Evolutionary conservation across 2,113 vertebrate species (phyloP), one percentile per base, ranked within the genome.

Genomic region (Chaetorhynchus papuensis): DNA sequence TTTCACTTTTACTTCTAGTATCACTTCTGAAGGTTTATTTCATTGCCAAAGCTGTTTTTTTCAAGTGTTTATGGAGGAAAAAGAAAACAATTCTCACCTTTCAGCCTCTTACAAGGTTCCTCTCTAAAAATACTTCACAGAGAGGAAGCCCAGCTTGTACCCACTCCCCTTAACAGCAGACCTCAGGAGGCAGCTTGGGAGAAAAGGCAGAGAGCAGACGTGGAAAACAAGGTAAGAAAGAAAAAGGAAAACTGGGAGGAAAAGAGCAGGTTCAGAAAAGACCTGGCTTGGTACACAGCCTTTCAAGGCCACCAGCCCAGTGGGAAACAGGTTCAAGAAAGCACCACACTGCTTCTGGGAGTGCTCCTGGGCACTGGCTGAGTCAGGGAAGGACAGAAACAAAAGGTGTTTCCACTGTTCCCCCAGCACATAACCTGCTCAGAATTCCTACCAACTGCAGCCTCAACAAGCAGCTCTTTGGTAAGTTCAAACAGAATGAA

Each of bases 1-100:
- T 9, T 59, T 64, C 41, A 35, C 26, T 90, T 90, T 74, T 77
- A 91, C 22, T 50, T 81, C 52, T 56, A 61, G 52, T 28, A 78
- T 68, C 57, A 27, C 57, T 87, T 91, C 35, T 71, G 37, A 90
- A 81, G 68, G 37, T 27, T 86, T 74, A 49, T 60, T 64, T 87
- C 65, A 87, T 50, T 69, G 56, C 52, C 44, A 84, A 84, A 87
- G 45, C 26, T 76, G 30, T 2, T 39, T 84, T 75, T 74, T 70
- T 12, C 22, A 56, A 84, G 77, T 84, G 45, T 89, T 96, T 95
- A 72, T 42, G 45, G 45, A 61, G 14, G 39, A 42, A 92, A 92
- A 75, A 45, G 41, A 82, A 92, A 69, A 94, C 53, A 89, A 63
- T 87, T 93, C 45, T 94, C 96, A 96, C 80, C 60, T 92, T 87